Evolutionary conservation across 2,888 invertebrate species (phyloP).

Genomic region (Rhamphomyia laevipes): DNA sequence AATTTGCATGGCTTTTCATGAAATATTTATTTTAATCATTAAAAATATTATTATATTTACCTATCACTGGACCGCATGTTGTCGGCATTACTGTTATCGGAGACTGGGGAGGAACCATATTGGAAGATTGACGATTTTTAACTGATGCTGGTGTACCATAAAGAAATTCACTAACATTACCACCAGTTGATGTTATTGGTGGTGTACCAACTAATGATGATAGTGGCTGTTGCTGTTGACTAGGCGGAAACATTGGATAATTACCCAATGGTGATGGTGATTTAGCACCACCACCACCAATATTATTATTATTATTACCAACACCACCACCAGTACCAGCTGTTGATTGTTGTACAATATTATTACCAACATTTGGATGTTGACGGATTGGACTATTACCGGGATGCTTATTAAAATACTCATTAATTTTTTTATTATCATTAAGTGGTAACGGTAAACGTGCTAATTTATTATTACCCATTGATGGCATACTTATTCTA

Average conservation of each 20-base stretch:
- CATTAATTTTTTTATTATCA: slow-evolving; percentile 80
- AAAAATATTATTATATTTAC: background rate
- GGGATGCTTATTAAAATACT: slow-evolving; percentile 76
- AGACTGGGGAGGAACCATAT: slow-evolving; percentile 38
- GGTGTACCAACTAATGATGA: slow-evolving; percentile 17
- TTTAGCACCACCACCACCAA: slow-evolving; percentile 50
- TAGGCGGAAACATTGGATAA: slow-evolving; percentile 58
- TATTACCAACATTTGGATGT: slow-evolving; percentile 15
- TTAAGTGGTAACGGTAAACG: slow-evolving; percentile 35
- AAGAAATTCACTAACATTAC: slow-evolving; percentile 14
- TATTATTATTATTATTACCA: slow-evolving; percentile 27
- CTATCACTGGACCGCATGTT: slow-evolving; percentile 9
- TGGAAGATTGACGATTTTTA: slow-evolving; percentile 37
- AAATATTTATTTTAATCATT: no score
- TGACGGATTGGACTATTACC: slow-evolving; percentile 73
- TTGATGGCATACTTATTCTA: slow-evolving; percentile 8
- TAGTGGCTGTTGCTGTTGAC: slow-evolving; percentile 27
- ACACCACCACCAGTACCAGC: background rate
- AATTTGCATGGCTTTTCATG: no score
- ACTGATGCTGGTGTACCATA: slow-evolving; percentile 15
- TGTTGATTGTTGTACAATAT: background rate
- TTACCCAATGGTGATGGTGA: slow-evolving; percentile 66
- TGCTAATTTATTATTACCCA: slow-evolving; percentile 26
- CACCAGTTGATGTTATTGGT: slow-evolving; percentile 10
- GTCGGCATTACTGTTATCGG: slow-evolving; percentile 22